Conservation (phyloP, 35 echinoderm and acorn worm genomes). For the Anneissia japonica region DNA sequence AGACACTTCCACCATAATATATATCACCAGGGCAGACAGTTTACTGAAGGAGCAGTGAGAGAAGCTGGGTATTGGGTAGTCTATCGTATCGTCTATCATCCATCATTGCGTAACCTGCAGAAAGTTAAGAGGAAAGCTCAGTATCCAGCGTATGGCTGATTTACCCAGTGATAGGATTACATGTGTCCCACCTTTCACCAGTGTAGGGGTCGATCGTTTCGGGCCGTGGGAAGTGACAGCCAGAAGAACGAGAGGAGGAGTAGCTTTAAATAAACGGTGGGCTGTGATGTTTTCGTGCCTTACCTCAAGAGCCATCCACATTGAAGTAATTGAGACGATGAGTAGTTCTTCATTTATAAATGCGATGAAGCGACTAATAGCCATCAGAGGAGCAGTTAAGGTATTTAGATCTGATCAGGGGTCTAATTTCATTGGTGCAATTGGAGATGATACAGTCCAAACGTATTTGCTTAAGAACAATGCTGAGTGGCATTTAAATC, state of each 20-base stretch:
- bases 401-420: conserved; percentile 22
- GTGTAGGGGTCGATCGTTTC: no score
- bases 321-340: conserved; percentile 6
- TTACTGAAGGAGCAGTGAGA: background rate
- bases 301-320: conserved; percentile 27
- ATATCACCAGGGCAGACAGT: conserved; percentile 33
- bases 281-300: no score
- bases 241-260: no score
- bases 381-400: conserved; percentile 21
- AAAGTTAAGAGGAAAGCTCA: conserved; percentile 41
- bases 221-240: no score
- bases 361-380: no score
- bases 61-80: conserved; percentile 27
- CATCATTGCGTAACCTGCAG: conserved; percentile 26
- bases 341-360: conserved; percentile 16
- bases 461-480: background rate
- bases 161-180: no score
- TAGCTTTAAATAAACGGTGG: no score
- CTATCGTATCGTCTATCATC: conserved; percentile 23
- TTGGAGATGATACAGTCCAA: background rate
- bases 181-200: no score
- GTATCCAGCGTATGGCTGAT: background rate
- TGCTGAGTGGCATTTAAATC: conserved; percentile 2
- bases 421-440: conserved; percentile 24
- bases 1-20: conserved; percentile 21